Evolutionary conservation across 2,113 vertebrate species (phyloP).

Genomic region (Otus sunia): DNA sequence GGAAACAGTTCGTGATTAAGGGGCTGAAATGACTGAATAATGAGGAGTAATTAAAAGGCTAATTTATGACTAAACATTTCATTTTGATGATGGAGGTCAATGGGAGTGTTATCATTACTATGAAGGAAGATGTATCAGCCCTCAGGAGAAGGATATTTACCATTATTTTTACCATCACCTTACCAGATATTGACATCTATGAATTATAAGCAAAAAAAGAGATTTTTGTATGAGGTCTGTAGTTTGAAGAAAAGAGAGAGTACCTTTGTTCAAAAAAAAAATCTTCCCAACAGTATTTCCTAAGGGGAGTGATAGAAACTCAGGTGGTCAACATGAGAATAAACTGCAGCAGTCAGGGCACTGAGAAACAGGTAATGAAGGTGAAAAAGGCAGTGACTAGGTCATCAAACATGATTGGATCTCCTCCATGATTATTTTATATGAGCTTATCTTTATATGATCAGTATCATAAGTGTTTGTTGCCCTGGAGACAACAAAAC

Average conservation of each 20-base stretch:
- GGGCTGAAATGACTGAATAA: not conserved
- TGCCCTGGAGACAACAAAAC: not conserved
- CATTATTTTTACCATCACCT: not conserved
- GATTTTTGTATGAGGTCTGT: not conserved
- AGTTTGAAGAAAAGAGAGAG: not conserved
- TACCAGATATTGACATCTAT: not conserved
- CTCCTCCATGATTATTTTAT: not conserved
- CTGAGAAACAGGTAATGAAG: not conserved
- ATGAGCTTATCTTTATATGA: not conserved
- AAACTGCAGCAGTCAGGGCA: not conserved
- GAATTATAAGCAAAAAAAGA: accelerated
- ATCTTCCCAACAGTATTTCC: not conserved
- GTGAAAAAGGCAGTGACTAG: not conserved
- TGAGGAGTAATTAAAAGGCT: conserved; percentile 16
- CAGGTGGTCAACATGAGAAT: accelerated
- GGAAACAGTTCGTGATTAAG: not conserved
- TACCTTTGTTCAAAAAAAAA: not conserved
- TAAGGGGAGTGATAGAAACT: not conserved
- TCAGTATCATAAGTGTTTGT: not conserved
- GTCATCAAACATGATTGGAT: not conserved
- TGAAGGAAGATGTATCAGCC: not conserved
- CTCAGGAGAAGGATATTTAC: not conserved
- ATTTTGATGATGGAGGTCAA: conserved; percentile 27
- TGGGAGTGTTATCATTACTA: not conserved
- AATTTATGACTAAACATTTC: conserved; percentile 33